Conservation (phyloP, 2,797 vertebrate genomes). For the Remorina albescens region DNA sequence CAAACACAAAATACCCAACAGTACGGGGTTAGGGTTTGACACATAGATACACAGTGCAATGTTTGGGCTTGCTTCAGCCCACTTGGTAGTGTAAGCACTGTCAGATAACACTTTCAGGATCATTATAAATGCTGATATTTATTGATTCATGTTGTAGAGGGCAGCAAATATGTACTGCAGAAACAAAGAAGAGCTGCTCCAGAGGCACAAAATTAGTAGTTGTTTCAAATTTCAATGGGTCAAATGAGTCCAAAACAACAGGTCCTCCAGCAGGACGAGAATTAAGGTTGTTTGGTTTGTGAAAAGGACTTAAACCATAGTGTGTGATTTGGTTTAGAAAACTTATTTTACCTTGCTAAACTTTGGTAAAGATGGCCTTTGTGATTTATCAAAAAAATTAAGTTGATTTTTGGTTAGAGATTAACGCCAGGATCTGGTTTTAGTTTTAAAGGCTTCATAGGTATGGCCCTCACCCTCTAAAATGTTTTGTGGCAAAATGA, state of each 20-base stretch:
- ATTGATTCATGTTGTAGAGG: background rate
- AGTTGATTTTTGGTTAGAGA: background rate
- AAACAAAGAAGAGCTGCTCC: background rate
- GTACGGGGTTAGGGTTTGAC: background rate
- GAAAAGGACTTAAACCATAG: background rate
- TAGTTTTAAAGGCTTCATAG: background rate
- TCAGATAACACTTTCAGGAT: background rate
- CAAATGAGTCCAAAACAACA: background rate
- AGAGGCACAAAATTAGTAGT: background rate
- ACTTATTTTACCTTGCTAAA: background rate
- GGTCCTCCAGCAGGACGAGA: background rate
- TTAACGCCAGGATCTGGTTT: background rate
- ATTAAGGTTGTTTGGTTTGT: background rate
- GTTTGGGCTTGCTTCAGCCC: background rate
- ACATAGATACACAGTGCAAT: background rate
- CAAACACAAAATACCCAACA: background rate
- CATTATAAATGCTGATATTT: background rate
- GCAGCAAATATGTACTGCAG: background rate
- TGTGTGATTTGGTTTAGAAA: background rate
- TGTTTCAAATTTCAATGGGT: slow-evolving; percentile 5
- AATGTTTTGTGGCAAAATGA: background rate
- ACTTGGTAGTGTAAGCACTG: background rate
- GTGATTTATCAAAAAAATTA: background rate
- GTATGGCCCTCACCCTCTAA: background rate
- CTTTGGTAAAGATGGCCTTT: background rate